Conservation (phyloP, 2,797 vertebrate genomes). For the Eulemur albifrons region DNA sequence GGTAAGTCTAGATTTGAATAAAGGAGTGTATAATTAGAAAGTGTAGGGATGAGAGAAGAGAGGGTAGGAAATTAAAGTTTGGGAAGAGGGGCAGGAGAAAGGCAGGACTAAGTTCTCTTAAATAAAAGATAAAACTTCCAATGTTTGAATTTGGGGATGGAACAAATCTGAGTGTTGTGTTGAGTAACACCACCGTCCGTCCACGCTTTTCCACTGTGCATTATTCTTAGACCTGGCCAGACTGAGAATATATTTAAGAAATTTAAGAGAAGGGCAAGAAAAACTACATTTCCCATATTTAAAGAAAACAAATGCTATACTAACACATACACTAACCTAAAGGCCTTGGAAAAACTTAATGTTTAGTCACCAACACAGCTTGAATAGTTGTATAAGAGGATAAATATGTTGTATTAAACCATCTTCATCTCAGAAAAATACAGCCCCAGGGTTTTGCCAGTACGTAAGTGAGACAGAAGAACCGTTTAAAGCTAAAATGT, state of each 20-base stretch:
- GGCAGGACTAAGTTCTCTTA: not conserved
- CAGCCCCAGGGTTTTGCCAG: not conserved
- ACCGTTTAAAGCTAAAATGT: not conserved
- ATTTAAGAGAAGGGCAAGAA: not conserved
- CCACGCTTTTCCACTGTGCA: not conserved
- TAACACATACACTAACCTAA: not conserved
- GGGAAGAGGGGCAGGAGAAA: not conserved
- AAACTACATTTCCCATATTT: not conserved
- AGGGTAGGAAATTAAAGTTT: not conserved
- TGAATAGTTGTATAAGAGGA: not conserved
- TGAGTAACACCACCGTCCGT: not conserved
- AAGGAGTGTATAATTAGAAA: not conserved
- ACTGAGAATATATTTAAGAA: not conserved
- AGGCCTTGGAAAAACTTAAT: not conserved
- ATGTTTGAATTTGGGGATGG: not conserved
- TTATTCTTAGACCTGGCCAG: not conserved
- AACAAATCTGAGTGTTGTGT: not conserved
- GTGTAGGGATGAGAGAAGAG: not conserved
- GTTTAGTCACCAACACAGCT: not conserved
- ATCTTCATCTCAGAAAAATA: not conserved
- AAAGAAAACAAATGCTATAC: not conserved
- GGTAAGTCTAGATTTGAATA: not conserved
- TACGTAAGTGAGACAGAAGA: not conserved
- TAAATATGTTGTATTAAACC: not conserved
- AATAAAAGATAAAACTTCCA: not conserved